These are phyloP conservation scores for Melipona beecheii DNA, from an alignment of 2,888 invertebrate genomes.

Conservation along the genomic window DNA sequence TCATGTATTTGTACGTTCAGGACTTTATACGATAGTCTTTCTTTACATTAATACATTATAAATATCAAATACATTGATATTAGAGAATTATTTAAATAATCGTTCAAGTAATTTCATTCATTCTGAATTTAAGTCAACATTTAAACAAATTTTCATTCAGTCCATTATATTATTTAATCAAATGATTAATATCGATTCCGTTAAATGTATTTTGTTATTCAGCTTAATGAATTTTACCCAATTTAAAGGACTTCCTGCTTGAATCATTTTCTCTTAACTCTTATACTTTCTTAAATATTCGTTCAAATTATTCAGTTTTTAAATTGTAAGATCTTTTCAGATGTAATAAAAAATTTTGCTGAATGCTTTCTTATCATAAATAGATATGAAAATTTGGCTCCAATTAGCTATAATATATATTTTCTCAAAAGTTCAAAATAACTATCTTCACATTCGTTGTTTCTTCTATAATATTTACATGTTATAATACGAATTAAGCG, in stretches of 20 bases:
- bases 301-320: not conserved
- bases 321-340: not conserved
- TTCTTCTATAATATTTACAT: conserved; percentile 13
- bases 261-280: not conserved
- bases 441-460: conserved; percentile 17
- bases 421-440: conserved; percentile 12
- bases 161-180: conserved; percentile 11
- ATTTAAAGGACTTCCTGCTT: not conserved
- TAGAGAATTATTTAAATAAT: not conserved
- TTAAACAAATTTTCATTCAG: not conserved
- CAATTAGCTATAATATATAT: conserved; percentile 2
- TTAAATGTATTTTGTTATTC: too few species aligned
- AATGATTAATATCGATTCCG: conserved; percentile 8
- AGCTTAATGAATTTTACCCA: not conserved
- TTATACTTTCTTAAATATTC: not conserved
- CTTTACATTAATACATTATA: not conserved
- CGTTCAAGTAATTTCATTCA: not conserved
- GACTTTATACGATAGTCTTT: not conserved
- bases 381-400: conserved; percentile 11
- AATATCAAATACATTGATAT: not conserved
- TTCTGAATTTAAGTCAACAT: not conserved
- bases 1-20: not conserved
- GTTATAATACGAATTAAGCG: conserved; percentile 15
- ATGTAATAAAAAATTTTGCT: not conserved
- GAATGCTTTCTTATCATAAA: not conserved